Conservation (phyloP, 2,113 vertebrate species). For the Ciconia maguari region DNA sequence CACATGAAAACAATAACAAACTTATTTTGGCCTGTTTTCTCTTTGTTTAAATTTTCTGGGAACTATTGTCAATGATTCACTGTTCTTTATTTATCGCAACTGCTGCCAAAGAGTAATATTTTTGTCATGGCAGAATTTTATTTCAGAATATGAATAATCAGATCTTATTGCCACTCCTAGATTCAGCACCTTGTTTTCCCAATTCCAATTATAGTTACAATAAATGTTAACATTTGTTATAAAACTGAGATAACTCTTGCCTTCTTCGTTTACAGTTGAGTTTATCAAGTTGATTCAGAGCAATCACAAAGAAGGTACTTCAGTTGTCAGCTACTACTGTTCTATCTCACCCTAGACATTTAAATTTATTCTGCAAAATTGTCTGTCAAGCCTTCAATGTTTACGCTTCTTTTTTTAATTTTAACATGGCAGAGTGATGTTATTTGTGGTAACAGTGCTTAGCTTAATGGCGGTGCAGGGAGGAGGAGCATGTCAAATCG, state of each 20-base stretch:
- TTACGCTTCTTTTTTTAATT: not conserved
- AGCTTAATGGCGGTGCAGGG: not conserved
- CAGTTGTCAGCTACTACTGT: not conserved
- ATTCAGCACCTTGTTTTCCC: not conserved
- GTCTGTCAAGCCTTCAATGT: not conserved
- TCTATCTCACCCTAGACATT: not conserved
- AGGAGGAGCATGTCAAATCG: not conserved
- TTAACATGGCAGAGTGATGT: not conserved
- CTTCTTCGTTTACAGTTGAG: not conserved
- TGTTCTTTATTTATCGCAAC: not conserved
- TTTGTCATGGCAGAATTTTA: not conserved
- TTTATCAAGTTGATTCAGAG: conserved; percentile 5
- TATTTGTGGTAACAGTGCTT: not conserved
- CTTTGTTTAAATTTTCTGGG: not conserved
- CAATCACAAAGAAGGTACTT: not conserved
- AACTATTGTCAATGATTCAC: not conserved
- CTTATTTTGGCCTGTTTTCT: not conserved
- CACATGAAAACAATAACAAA: not conserved
- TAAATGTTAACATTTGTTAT: not conserved
- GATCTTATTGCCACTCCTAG: not conserved
- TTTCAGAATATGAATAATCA: not conserved
- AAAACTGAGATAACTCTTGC: not conserved
- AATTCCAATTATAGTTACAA: not conserved
- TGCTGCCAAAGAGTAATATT: not conserved
- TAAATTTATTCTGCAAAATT: conserved; percentile 3